phyloP scores from a whole-genome alignment of 2,113 vertebrate species.

The Perccottus glenii region DNA sequence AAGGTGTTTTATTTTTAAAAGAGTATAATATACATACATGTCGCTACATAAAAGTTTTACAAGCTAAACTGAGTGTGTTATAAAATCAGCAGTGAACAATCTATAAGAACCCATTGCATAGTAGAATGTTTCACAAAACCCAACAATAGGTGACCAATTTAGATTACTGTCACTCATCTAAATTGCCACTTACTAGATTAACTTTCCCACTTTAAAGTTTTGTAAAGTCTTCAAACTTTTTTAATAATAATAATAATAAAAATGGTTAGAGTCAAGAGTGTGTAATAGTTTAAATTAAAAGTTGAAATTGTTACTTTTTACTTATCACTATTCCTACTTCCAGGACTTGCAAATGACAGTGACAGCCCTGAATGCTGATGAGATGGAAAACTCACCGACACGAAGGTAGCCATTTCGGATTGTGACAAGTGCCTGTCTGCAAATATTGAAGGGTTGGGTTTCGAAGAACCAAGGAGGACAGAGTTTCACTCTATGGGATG shows the following conservation, averaged over 20 bases:
- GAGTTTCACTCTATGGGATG: conserved; percentile 26
- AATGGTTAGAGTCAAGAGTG: background rate
- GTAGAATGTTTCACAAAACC: background rate
- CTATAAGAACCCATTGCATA: background rate
- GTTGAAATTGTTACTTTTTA: background rate
- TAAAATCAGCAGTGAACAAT: conserved; percentile 7
- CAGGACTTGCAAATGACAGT: conserved; percentile 21
- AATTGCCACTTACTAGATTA: background rate
- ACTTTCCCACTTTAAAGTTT: too few species aligned
- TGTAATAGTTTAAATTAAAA: background rate
- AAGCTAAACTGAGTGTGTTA: background rate
- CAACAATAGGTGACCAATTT: background rate
- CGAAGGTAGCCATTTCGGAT: conserved; percentile 74
- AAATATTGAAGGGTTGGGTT: conserved; percentile 34
- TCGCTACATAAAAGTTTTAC: conserved; percentile 1
- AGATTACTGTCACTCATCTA: background rate
- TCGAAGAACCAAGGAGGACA: conserved; percentile 9
- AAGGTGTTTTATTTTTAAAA: too few species aligned
- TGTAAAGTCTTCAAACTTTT: too few species aligned
- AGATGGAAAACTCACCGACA: conserved; percentile 75
- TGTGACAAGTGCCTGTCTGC: conserved; percentile 43
- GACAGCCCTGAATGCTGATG: conserved; percentile 50
- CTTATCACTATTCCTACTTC: background rate
- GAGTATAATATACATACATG: too few species aligned
- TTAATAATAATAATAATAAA: background rate